phyloP scores from a whole-genome alignment of 2,113 vertebrate species.

The Bos indicus region DNA sequence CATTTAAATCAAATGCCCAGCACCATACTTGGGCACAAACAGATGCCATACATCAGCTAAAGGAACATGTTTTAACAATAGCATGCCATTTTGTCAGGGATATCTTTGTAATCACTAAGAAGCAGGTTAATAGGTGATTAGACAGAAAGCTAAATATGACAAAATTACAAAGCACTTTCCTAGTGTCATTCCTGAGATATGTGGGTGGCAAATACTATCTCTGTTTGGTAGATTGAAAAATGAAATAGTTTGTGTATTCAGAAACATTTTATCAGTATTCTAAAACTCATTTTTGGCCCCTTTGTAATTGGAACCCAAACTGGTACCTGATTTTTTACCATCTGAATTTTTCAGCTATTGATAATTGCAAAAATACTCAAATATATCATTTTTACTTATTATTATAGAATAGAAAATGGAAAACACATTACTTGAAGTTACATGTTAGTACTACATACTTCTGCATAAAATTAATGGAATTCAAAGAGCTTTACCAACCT shows the following conservation, averaged over 20 bases:
- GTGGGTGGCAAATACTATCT: conserved; percentile 64
- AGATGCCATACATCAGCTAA: not conserved
- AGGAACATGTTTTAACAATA: conserved; percentile 29
- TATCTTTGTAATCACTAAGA: conserved; percentile 61
- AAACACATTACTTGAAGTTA: not conserved
- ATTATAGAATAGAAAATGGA: not conserved
- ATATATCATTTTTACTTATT: not conserved
- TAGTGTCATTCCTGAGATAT: conserved; percentile 38
- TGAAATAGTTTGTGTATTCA: conserved; percentile 51
- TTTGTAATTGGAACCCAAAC: not conserved
- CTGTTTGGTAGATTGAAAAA: conserved; percentile 51
- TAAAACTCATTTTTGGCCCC: not conserved
- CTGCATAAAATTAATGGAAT: not conserved
- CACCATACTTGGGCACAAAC: not conserved
- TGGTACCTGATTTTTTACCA: not conserved
- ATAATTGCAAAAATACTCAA: not conserved
- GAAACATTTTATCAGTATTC: conserved; percentile 29
- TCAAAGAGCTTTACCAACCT: not conserved
- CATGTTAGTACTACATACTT: not conserved
- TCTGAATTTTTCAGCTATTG: not conserved
- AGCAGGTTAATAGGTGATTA: conserved; percentile 64
- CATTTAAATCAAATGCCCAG: conserved; percentile 8
- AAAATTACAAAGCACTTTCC: conserved; percentile 56
- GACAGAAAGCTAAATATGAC: conserved; percentile 62
- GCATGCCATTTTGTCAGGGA: not conserved